Percentiles rank a stretch among this genome's conserved stretches.
phyloP scores from a whole-genome alignment of 2,797 vertebrate species.

The Lemur catta region DNA sequence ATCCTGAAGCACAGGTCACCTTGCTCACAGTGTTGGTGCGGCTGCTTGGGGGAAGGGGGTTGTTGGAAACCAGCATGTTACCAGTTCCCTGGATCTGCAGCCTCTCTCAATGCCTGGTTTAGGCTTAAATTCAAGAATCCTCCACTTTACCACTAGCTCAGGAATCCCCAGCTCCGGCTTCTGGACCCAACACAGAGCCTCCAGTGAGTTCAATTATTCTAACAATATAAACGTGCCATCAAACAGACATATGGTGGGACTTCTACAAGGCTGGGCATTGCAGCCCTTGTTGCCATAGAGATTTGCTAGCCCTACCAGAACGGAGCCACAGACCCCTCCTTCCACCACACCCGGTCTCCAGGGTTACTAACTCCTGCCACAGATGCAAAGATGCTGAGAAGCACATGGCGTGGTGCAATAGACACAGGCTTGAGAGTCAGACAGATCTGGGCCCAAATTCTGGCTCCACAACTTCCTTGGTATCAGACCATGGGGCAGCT shows the following conservation, averaged over 20 bases:
- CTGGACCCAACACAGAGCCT: slow-evolving; percentile 12
- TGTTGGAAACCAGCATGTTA: neutral
- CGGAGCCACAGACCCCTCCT: neutral
- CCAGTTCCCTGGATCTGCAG: neutral
- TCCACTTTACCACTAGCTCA: neutral
- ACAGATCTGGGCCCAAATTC: neutral
- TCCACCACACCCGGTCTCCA: neutral
- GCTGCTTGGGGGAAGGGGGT: neutral
- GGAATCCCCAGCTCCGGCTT: slow-evolving; percentile 31
- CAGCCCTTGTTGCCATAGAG: slow-evolving; percentile 65
- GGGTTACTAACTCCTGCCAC: slow-evolving; percentile 56
- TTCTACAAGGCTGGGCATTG: slow-evolving; percentile 45
- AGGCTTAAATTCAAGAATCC: slow-evolving; percentile 13
- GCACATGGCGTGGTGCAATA: neutral
- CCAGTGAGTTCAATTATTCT: slow-evolving; percentile 47
- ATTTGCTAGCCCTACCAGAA: slow-evolving; percentile 57
- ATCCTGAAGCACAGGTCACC: neutral
- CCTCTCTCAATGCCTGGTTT: neutral
- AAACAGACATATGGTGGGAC: slow-evolving; percentile 52
- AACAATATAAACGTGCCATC: slow-evolving; percentile 56
- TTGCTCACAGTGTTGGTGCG: neutral
- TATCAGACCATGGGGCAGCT: neutral
- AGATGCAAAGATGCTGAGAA: slow-evolving; percentile 46
- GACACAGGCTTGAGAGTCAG: neutral
- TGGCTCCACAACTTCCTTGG: neutral